A percentile compares a stretch with the other conserved stretches of the same genome.
Conservation (phyloP, 2,888 invertebrate species). For the Eledone cirrhosa region DNA sequence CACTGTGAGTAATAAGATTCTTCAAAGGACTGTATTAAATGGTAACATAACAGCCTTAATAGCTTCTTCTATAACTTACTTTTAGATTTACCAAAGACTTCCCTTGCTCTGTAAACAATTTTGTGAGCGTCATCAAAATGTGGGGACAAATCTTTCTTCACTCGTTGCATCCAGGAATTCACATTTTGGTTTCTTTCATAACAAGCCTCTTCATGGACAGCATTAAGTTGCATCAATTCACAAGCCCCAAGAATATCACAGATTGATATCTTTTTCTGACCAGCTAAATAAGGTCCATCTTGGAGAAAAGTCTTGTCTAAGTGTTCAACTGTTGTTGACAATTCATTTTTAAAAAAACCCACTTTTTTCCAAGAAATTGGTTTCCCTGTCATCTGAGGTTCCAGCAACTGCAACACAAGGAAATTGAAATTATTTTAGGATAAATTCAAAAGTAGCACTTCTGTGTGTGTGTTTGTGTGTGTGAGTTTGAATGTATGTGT, state of each 20-base stretch:
- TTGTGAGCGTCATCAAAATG: conserved; percentile 56
- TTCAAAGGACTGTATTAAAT: no score
- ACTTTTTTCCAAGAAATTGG: conserved; percentile 52
- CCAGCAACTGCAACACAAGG: conserved; percentile 48
- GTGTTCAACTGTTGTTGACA: conserved; percentile 40
- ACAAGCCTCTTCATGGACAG: conserved; percentile 50
- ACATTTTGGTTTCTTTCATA: conserved; percentile 49
- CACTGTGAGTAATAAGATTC: no score
- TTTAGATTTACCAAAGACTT: conserved; percentile 37
- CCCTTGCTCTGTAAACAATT: conserved; percentile 42
- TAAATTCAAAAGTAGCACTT: no score
- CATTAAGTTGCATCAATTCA: conserved; percentile 60
- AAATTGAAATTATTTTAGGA: not conserved
- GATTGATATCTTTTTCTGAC: conserved; percentile 52
- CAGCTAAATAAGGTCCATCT: conserved; percentile 51
- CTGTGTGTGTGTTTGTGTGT: no score
- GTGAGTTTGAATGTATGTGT: no score
- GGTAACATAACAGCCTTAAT: no score
- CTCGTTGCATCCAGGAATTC: conserved; percentile 55
- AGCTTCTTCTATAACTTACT: not conserved
- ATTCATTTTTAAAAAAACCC: conserved; percentile 40
- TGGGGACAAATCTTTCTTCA: conserved; percentile 47
- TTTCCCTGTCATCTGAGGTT: conserved; percentile 48
- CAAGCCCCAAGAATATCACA: conserved; percentile 61
- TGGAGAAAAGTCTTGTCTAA: conserved; percentile 57